Conservation (phyloP, 2,888 invertebrate genomes). For the Philhelius pedissequus region DNA sequence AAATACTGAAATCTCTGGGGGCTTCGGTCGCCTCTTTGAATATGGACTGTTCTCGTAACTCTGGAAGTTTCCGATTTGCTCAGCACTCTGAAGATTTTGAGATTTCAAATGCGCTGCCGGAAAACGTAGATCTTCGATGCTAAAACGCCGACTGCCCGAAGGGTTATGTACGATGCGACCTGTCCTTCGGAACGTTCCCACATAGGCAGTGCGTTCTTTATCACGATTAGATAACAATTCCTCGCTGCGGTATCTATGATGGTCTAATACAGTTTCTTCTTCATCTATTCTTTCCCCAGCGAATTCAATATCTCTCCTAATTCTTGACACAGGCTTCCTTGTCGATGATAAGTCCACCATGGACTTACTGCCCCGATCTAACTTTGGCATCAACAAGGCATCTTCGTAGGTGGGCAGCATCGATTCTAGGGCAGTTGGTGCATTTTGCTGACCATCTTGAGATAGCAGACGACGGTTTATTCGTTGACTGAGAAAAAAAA, state of each 20-base stretch:
- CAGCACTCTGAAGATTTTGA: slow-evolving; percentile 77
- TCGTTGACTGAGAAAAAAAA: slow-evolving; percentile 74
- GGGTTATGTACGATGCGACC: slow-evolving; percentile 73
- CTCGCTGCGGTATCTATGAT: slow-evolving; percentile 76
- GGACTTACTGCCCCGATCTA: slow-evolving; percentile 83
- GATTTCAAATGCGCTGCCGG: slow-evolving; percentile 75
- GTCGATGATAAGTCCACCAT: slow-evolving; percentile 77
- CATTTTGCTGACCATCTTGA: slow-evolving; percentile 81
- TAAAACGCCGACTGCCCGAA: slow-evolving; percentile 75
- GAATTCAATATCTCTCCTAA: slow-evolving; percentile 70
- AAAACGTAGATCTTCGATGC: slow-evolving; percentile 75
- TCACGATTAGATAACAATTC: slow-evolving; percentile 77
- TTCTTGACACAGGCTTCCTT: slow-evolving; percentile 71
- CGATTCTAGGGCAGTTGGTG: slow-evolving; percentile 83
- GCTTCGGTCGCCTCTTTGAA: slow-evolving; percentile 74
- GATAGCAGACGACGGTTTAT: slow-evolving; percentile 81
- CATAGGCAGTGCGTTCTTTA: slow-evolving; percentile 74
- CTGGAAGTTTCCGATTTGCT: slow-evolving; percentile 77
- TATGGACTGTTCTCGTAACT: slow-evolving; percentile 78
- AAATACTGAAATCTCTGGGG: slow-evolving; percentile 75
- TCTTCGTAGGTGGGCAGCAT: slow-evolving; percentile 88
- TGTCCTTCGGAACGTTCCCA: slow-evolving; percentile 73
- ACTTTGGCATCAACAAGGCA: slow-evolving; percentile 86
- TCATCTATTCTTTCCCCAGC: slow-evolving; percentile 54
- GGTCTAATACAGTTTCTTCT: slow-evolving; percentile 73